phyloP scores from a whole-genome alignment of 2,888 invertebrate species.

The Limnephilus marmoratus region DNA sequence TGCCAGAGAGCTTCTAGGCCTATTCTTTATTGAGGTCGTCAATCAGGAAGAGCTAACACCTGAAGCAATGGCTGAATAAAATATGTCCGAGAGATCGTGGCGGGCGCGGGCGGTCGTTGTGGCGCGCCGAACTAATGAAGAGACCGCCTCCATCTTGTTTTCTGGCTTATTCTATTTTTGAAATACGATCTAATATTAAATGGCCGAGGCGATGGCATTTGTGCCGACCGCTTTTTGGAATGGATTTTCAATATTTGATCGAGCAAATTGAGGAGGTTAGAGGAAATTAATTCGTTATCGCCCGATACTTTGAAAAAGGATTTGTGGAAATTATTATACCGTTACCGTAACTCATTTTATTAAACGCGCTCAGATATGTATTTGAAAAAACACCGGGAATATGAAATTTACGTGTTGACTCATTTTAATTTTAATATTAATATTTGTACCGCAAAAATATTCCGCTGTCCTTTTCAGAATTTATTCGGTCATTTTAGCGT shows the following conservation, averaged over 20 bases:
- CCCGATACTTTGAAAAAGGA: neutral
- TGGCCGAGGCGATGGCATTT: neutral
- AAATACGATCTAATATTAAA: slow-evolving; percentile 30
- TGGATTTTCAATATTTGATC: slow-evolving; percentile 38
- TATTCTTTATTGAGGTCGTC: slow-evolving; percentile 35
- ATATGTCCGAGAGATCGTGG: slow-evolving; percentile 28
- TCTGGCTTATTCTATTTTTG: slow-evolving; percentile 18
- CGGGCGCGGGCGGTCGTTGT: neutral
- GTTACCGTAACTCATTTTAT: slow-evolving; percentile 16
- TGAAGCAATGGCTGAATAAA: slow-evolving; percentile 50
- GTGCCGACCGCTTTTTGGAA: neutral
- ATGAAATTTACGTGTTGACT: neutral
- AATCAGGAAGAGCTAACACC: slow-evolving; percentile 49
- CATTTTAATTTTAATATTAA: neutral
- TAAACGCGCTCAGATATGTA: slow-evolving; percentile 3
- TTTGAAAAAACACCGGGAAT: neutral
- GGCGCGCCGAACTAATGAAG: slow-evolving; percentile 29
- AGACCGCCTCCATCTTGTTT: slow-evolving; percentile 32
- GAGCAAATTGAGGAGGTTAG: slow-evolving; percentile 29
- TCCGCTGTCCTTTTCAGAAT: neutral
- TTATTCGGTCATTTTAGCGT: neutral
- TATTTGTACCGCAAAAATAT: neutral
- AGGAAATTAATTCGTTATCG: slow-evolving; percentile 38
- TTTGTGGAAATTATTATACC: slow-evolving; percentile 5
- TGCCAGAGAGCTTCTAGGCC: neutral